A percentile compares a stretch with the other conserved stretches of the same genome.
phyloP scores from a whole-genome alignment of 2,888 invertebrate genomes.

The Caenorhabditis panamensis region DNA sequence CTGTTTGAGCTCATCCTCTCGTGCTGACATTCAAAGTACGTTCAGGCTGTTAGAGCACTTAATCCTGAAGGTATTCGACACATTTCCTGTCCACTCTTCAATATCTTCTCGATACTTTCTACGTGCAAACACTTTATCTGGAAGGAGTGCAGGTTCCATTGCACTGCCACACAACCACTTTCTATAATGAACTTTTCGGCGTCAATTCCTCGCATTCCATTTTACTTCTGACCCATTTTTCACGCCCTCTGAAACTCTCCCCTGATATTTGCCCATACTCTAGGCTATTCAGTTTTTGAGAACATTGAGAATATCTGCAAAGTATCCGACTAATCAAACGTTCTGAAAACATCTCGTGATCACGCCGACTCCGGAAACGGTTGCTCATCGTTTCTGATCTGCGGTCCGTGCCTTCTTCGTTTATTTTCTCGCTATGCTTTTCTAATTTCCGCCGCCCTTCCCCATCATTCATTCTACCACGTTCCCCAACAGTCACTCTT shows the following conservation, averaged over 20 bases:
- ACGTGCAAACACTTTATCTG: constrained; percentile 29
- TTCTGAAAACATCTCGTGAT: background rate
- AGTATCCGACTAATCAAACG: background rate
- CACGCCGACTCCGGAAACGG: constrained; percentile 27
- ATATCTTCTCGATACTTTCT: background rate
- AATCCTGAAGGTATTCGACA: background rate
- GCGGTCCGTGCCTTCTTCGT: constrained; percentile 1
- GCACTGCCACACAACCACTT: constrained; percentile 16
- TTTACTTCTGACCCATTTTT: background rate
- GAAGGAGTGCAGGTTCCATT: background rate
- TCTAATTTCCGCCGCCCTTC: constrained; percentile 39
- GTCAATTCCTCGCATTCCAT: background rate
- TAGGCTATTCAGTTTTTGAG: too few species aligned
- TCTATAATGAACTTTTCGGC: constrained; percentile 43
- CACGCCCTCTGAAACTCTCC: background rate
- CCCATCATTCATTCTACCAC: constrained; percentile 11
- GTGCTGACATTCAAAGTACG: background rate
- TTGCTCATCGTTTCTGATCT: constrained; percentile 37
- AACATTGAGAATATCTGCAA: too few species aligned
- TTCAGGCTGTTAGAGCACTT: constrained; percentile 4
- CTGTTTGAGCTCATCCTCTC: background rate
- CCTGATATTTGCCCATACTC: background rate
- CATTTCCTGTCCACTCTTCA: constrained; percentile 18
- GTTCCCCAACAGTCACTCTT: background rate
- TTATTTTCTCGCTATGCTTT: constrained; percentile 21